Base-by-base conservation (phyloP, 2,888 invertebrate genomes). In the Tachystola acroxantha region DNA sequence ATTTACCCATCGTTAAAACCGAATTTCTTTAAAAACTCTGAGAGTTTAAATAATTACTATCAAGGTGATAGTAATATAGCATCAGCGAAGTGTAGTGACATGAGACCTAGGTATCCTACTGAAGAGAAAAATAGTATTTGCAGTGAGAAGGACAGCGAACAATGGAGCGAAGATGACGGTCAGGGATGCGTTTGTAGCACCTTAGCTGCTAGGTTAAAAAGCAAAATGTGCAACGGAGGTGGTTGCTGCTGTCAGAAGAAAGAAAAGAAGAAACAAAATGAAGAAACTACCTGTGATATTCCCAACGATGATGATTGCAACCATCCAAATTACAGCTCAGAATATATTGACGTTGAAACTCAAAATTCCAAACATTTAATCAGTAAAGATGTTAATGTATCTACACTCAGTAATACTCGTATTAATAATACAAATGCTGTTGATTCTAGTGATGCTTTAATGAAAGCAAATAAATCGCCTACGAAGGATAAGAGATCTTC, bases 1-100 rank as follows among this genome's bases (percentile, higher is more conserved):
- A 66, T 63, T 1, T 64, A 57, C 12, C 52, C 53, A n/a, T 64
- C 68, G 1, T 45, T 69, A 7, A 61, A 65, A 36, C 58, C 64
- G 1, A 60, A 61, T 33, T 61, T 53, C 38, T 64, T 68, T 11
- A 62, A 54, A 47, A 53, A 69, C 10, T 56, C 60, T 1, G 65
- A 72, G 10, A 74, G 70, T 33, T 59, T 70, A 55, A 67, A 64
- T 13, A 72, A 72, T 42, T 69, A 62, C 34, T 69, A 64, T 29
- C 47, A 55, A 40, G 33, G 43, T 1, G 61, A 64, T 1, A 69
- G 59, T 40, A 41, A 37, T 0, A 9, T 42, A 9, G 36, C 51
- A 7, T 48, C 53, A 5, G 40, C 52, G 7, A 45, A 46, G 36
- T 41, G 50, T 7, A 50, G 38, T 24, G 37, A 52, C n/a, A 35